Base-by-base conservation (phyloP, 2,113 vertebrate species). In the Diadophis punctatus region DNA sequence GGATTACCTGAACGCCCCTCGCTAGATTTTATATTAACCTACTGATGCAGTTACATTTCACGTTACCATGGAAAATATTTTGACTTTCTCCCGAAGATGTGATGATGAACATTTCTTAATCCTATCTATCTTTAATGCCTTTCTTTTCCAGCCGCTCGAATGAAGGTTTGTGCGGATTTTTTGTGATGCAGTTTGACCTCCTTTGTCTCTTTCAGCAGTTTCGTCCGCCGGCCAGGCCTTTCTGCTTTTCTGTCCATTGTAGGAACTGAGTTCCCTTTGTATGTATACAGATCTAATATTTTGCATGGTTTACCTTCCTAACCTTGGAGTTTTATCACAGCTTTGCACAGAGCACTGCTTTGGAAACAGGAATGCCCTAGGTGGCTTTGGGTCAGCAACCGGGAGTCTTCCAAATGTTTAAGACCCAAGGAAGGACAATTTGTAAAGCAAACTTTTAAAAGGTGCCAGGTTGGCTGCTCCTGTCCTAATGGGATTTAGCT, bases 211-310 rank as follows among this genome's bases (percentile, higher is more conserved):
- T 96, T 92, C 93, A 93, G 74, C 91, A 92, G 88, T 90, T 89
- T 92, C 94, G 34, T 49, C 89, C 84, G 1, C 23, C 92, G 0
- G 87, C 53, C 94, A 94, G 5, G 89, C 0, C 48, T 55, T 3
- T 93, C 49, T 49, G 84, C 48, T 93, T 96, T 96, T 94, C 94
- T 58, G 18, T 96, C 89, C 93, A n/a, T 94, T 94, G 85, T 93
- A 95, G 95, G 94, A 96, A 94, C 89, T 1, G 0, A 58, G 87
- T 92, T 94, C 46, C 39, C 58, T 92, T 91, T 96, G 91, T 68
- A 68, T 0, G 0, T 55, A 84, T 74, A 60, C 92, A 27, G 18
- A 46, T 52, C 55, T 52, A 12, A 51, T 56, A 46, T 91, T 88
- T 90, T 92, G 56, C 6, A 0, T 0, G 0, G 96, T 87, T 68